phyloP scores from a whole-genome alignment of 2,113 vertebrate species.

The Gnathonemus longibarbis region DNA sequence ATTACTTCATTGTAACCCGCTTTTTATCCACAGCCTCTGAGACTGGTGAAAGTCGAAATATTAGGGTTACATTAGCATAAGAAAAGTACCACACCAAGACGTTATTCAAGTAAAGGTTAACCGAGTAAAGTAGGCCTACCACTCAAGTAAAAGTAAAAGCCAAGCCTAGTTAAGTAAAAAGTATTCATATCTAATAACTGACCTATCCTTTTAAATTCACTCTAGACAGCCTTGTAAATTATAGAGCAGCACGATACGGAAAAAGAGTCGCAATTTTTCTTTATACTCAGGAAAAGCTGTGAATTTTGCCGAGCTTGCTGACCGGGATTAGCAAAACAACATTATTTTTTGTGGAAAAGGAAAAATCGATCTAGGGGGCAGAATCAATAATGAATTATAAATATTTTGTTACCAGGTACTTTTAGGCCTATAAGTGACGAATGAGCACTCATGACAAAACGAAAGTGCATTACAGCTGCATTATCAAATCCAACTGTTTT shows the following conservation, averaged over 20 bases:
- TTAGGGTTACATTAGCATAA: no score
- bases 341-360: background rate
- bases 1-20: no score
- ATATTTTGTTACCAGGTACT: no score
- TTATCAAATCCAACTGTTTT: background rate
- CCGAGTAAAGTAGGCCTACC: background rate
- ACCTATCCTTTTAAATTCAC: background rate
- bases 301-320: background rate
- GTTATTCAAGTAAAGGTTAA: background rate
- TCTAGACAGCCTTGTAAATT: no score
- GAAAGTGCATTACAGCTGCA: background rate
- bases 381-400: no score
- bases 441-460: background rate
- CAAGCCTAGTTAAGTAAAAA: background rate
- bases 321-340: background rate
- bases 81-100: no score
- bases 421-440: no score
- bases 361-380: background rate
- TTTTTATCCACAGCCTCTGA: no score
- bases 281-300: background rate
- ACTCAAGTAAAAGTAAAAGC: background rate
- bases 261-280: background rate
- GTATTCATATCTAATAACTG: background rate
- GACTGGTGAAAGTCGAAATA: no score
- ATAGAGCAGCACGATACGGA: background rate